Base-by-base conservation (phyloP, 2,888 invertebrate genomes). In the Capitulum mitella region DNA sequence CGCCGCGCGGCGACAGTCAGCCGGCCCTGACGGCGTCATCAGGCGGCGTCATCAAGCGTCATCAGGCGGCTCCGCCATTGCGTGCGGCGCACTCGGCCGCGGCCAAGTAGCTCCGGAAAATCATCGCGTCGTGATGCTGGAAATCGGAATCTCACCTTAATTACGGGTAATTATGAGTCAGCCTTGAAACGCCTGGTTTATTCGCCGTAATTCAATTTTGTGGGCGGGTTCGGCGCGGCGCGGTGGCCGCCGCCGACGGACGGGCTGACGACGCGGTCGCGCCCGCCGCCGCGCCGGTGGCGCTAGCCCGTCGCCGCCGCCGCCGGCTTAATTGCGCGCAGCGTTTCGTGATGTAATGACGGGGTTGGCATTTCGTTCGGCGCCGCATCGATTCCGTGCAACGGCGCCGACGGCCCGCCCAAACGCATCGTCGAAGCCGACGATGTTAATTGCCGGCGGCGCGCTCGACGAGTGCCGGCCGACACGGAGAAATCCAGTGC, bases 131-230 rank as follows among this genome's bases (percentile, higher is more conserved):
- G 70, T 70, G 70, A 70, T n/a, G 37, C 70, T 19, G 34, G 22
- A 70, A 37, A 70, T 70, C 70, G 37, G 70, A 22, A 70, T 70
- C 70, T 70, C 70, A 19, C 70, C 37, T 26, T 70, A 70, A 70
- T 70, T 70, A 37, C 70, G 32, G 70, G 37, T 37, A 70, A 70
- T 70, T 70, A 70, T 70, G 70, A 70, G 3, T 37, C 70, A 70
- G 70, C 70, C 70, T 70, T 70, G 70, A 70, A 70, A 70, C 70
- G 70, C 70, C 70, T 37, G 70, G 29, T 37, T 70, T 37, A 37
- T 70, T 70, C 37, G 70, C 37, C 70, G 70, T 70, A 70, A 70
- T 70, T 70, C 70, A 70, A 70, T 70, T n/a, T 58, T n/a, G 58
- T 58, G 70, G 19, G 64, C 70, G 70, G 34, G 6, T 3, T 22